These are phyloP conservation scores for Eledone cirrhosa DNA, from an alignment of 2,888 invertebrate genomes.

Conservation along the genomic window DNA sequence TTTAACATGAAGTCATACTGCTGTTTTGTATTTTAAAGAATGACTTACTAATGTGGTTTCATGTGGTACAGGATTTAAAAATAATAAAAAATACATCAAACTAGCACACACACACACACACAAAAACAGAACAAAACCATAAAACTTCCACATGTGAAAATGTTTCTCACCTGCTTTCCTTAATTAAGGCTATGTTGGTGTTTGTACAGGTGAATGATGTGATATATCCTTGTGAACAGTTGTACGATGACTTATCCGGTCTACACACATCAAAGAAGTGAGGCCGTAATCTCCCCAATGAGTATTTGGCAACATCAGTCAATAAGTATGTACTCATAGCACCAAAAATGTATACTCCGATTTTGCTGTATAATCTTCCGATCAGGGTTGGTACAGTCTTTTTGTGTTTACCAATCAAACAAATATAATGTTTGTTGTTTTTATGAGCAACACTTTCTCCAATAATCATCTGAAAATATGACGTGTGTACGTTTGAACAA, in stretches of 20 bases:
- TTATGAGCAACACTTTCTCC: background rate
- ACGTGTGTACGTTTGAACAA: background rate
- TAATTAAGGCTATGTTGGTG: conserved; percentile 39
- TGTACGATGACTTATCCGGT: conserved; percentile 69
- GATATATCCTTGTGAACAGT: conserved; percentile 46
- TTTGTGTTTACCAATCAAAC: background rate
- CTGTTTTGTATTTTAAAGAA: too few relatives aligned
- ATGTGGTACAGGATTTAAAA: too few relatives aligned
- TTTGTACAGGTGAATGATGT: conserved; percentile 44
- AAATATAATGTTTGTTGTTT: too few relatives aligned
- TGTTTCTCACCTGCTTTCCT: conserved; percentile 49
- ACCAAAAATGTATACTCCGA: conserved; percentile 80
- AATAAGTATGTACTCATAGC: conserved; percentile 84
- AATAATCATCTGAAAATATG: background rate
- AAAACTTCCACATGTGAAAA: too few relatives aligned
- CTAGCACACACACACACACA: too few relatives aligned
- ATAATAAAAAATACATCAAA: too few relatives aligned
- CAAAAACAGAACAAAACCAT: too few relatives aligned
- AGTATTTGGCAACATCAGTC: conserved; percentile 93
- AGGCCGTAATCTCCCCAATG: conserved; percentile 90
- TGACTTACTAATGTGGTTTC: too few relatives aligned
- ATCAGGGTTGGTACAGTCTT: background rate
- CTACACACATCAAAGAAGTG: conserved; percentile 91
- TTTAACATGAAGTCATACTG: too few relatives aligned
- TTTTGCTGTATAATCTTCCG: conserved; percentile 12